phyloP scores from a whole-genome alignment of 2,888 invertebrate genomes.

The Oscheius sp. region DNA sequence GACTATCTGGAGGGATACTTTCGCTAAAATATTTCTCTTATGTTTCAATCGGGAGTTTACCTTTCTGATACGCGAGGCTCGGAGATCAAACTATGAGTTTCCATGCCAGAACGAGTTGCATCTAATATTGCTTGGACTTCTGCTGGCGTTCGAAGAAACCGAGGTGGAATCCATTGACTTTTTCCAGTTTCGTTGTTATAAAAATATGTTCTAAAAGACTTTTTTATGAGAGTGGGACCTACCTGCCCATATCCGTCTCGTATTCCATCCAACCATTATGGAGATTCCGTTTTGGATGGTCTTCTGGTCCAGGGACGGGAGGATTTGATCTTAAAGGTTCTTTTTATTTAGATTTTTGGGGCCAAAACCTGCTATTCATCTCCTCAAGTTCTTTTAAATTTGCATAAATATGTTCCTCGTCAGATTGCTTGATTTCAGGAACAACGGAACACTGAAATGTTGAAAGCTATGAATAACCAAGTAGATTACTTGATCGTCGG shows the following conservation, averaged over 20 bases:
- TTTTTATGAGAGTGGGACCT: background rate
- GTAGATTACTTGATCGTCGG: slow-evolving; percentile 1
- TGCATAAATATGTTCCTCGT: slow-evolving; percentile 60
- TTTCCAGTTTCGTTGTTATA: slow-evolving; percentile 57
- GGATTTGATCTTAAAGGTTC: slow-evolving; percentile 47
- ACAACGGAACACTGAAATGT: background rate
- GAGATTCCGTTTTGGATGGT: slow-evolving; percentile 53
- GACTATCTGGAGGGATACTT: background rate
- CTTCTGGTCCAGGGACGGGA: slow-evolving; percentile 52
- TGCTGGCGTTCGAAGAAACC: slow-evolving; percentile 56
- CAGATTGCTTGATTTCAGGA: background rate
- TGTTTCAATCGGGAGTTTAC: background rate
- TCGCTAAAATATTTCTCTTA: background rate
- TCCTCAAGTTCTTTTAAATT: slow-evolving; percentile 65
- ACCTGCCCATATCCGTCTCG: slow-evolving; percentile 62
- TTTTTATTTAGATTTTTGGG: too few species aligned
- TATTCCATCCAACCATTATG: slow-evolving; percentile 65
- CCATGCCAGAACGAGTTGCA: slow-evolving; percentile 9
- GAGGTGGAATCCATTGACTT: slow-evolving; percentile 67
- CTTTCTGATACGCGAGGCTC: background rate
- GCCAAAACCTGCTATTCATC: slow-evolving; percentile 43
- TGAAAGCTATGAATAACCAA: background rate
- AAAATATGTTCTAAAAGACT: slow-evolving; percentile 47
- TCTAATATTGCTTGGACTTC: slow-evolving; percentile 36
- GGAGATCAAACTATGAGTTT: background rate